Conservation (phyloP, 2,113 vertebrate genomes). For the Microtus oregoni region DNA sequence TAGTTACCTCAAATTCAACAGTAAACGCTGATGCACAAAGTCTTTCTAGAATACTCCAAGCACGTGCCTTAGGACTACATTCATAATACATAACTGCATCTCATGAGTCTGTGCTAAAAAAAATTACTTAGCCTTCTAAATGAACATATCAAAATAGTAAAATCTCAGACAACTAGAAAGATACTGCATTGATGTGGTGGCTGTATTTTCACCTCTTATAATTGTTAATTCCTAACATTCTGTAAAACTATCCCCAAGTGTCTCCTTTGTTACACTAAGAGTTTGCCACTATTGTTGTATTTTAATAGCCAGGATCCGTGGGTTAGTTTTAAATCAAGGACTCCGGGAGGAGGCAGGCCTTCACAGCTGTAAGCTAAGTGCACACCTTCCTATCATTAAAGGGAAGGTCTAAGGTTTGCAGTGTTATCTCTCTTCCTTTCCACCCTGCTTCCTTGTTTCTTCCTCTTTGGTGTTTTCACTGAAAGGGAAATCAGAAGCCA, state of each 20-base stretch:
- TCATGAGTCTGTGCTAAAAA: neutral
- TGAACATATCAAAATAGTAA: constrained; percentile 37
- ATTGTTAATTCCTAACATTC: constrained; percentile 44
- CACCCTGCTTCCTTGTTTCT: neutral
- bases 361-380: constrained; percentile 3
- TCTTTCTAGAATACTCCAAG: neutral
- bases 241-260: constrained; percentile 4
- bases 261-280: neutral
- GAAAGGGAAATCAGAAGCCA: neutral
- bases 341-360: neutral
- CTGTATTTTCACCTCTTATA: neutral
- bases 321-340: neutral
- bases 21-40: constrained; percentile 14
- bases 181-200: neutral
- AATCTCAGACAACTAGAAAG: constrained; percentile 50
- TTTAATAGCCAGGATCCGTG: neutral
- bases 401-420: neutral
- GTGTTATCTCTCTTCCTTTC: neutral
- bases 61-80: neutral
- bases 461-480: neutral
- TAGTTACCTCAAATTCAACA: constrained; percentile 35
- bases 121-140: constrained; percentile 24
- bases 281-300: neutral
- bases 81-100: neutral
- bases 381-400: constrained; percentile 17